These are phyloP conservation scores for Pristionchus entomophagus DNA, from an alignment of 2,888 invertebrate genomes.

Conservation along the genomic window DNA sequence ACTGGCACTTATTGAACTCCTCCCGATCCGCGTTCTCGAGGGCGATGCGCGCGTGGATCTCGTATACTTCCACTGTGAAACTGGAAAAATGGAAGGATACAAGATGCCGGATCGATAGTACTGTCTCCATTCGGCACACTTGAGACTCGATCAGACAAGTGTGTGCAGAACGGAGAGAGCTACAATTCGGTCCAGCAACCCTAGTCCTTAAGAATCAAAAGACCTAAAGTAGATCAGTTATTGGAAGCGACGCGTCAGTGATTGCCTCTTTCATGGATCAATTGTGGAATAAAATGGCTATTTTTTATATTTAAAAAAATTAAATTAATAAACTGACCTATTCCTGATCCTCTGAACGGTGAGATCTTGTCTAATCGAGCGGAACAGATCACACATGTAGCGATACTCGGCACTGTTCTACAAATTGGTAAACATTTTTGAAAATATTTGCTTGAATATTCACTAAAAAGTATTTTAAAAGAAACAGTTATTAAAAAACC, in stretches of 20 bases:
- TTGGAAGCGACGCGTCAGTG: too few relatives aligned
- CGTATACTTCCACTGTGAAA: constrained; percentile 98
- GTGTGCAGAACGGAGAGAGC: too few relatives aligned
- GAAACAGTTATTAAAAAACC: too few relatives aligned
- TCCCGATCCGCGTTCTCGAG: constrained; percentile 97
- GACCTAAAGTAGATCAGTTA: background rate
- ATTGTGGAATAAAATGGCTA: background rate
- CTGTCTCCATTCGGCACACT: too few relatives aligned
- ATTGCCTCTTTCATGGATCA: background rate
- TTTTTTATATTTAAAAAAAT: constrained; percentile 75
- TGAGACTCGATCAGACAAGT: too few relatives aligned
- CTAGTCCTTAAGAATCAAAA: background rate
- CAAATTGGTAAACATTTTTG: background rate
- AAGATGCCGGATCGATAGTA: too few relatives aligned
- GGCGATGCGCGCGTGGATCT: constrained; percentile 97
- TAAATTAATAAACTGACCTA: constrained; percentile 75
- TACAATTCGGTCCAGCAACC: too few relatives aligned
- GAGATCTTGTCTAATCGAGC: constrained; percentile 97
- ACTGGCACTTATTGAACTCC: constrained; percentile 96
- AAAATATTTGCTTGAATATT: background rate
- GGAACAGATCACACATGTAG: constrained; percentile 97
- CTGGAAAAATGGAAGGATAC: too few relatives aligned
- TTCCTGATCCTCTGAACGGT: constrained; percentile 97
- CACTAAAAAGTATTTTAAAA: too few relatives aligned
- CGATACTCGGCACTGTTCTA: constrained; percentile 90